Conservation (phyloP, 2,113 vertebrate species). For the Octodon degus region DNA sequence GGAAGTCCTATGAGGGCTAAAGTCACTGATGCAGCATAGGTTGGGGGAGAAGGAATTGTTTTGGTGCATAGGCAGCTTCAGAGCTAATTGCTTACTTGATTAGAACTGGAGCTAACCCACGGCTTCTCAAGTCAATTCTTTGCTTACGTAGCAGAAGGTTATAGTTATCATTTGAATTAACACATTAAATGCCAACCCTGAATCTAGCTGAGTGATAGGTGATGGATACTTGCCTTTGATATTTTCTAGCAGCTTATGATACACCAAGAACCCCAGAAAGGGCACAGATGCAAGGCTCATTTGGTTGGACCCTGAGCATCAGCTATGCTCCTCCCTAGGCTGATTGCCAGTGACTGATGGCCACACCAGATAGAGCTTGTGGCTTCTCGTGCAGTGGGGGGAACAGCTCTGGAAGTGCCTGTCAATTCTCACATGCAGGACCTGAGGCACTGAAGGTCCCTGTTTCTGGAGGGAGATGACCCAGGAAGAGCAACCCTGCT, state of each 20-base stretch:
- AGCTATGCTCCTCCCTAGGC: neutral
- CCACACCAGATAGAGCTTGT: neutral
- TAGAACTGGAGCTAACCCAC: neutral
- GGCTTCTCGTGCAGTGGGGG: neutral
- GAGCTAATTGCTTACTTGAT: neutral
- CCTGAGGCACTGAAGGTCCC: neutral
- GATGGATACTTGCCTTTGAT: constrained; percentile 20
- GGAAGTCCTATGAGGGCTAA: neutral
- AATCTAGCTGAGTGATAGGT: neutral
- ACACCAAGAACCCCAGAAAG: neutral
- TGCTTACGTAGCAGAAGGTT: constrained; percentile 11
- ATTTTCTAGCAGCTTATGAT: constrained; percentile 8
- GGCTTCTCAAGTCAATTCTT: constrained; percentile 4
- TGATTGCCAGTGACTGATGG: neutral
- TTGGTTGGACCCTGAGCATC: neutral
- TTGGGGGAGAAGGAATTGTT: neutral
- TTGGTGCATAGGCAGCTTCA: neutral
- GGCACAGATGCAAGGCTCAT: neutral
- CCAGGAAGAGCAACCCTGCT: neutral
- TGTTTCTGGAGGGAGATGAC: neutral
- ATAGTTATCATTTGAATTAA: constrained; percentile 26
- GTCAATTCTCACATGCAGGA: neutral
- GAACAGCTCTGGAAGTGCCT: neutral
- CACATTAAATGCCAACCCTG: constrained; percentile 9
- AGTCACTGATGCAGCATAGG: neutral